Percentiles rank a stretch among this genome's conserved stretches.
phyloP scores from a whole-genome alignment of 2,797 vertebrate genomes.

The Toxotes lorentzi region DNA sequence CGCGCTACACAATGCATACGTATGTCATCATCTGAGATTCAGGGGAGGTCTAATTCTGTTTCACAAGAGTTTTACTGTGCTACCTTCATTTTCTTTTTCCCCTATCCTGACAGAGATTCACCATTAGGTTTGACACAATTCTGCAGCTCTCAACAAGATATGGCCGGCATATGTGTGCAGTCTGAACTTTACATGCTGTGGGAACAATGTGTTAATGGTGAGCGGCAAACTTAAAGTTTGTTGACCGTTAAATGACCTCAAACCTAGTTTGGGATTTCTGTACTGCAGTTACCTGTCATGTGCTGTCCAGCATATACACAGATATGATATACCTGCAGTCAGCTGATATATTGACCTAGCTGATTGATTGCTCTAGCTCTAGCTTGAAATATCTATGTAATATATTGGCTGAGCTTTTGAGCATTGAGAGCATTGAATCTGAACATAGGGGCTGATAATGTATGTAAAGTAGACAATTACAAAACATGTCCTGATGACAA shows the following conservation, averaged over 20 bases:
- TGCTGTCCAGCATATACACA: too few species aligned
- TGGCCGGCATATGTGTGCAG: neutral
- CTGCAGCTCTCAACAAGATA: slow-evolving; percentile 8
- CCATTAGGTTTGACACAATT: neutral
- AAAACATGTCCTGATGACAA: neutral
- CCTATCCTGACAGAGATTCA: neutral
- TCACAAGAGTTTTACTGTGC: neutral
- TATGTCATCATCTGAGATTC: slow-evolving; percentile 11
- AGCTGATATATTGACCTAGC: too few species aligned
- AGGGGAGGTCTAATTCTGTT: neutral
- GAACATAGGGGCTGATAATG: too few species aligned
- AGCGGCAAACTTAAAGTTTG: neutral
- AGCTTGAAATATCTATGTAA: too few species aligned
- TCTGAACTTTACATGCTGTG: neutral
- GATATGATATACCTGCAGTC: too few species aligned
- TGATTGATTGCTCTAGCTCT: too few species aligned
- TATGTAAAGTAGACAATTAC: neutral
- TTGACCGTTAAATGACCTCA: neutral
- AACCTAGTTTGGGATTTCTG: too few species aligned
- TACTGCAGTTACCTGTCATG: too few species aligned
- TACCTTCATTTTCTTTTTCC: neutral
- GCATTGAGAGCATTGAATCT: too few species aligned
- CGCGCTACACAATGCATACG: neutral
- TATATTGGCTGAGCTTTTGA: too few species aligned
- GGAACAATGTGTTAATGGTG: neutral